A percentile compares a stretch with the other conserved stretches of the same genome.
These are phyloP conservation scores for Popillia japonica DNA, from an alignment of 1,140 invertebrate genomes.

Conservation along the genomic window DNA sequence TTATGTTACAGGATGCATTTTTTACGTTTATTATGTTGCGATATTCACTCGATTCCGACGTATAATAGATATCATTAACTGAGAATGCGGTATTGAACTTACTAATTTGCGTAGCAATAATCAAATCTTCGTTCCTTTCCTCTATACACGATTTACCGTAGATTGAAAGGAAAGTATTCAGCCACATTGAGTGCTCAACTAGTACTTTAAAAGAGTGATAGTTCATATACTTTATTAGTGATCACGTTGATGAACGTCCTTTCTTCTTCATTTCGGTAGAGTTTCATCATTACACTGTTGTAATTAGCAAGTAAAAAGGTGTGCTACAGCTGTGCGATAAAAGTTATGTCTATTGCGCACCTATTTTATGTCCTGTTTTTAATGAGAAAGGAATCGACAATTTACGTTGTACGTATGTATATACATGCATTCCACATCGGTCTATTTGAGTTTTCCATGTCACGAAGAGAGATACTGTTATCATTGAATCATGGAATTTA, in stretches of 20 bases:
- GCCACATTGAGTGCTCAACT: background rate
- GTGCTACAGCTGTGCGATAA: constrained; percentile 4
- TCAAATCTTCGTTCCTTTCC: background rate
- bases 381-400: constrained; percentile 33
- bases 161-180: background rate
- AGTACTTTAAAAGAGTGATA: background rate
- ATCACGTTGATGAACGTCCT: background rate
- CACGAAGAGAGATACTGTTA: constrained; percentile 20
- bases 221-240: background rate
- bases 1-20: no score
- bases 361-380: constrained; percentile 30
- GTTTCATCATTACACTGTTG: background rate
- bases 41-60: no score
- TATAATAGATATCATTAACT: no score
- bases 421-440: constrained; percentile 16
- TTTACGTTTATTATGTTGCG: no score
- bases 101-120: no score
- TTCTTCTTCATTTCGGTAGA: background rate
- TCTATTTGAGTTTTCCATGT: constrained; percentile 19
- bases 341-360: constrained; percentile 21
- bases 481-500: constrained; percentile 18
- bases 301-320: constrained; percentile 23
- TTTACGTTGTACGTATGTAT: no score
- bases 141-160: background rate
- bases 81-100: no score